A percentile compares a stretch with the other conserved stretches of the same genome.
Conservation (phyloP, 2,888 invertebrate genomes). For the Caenorhabditis panamensis region DNA sequence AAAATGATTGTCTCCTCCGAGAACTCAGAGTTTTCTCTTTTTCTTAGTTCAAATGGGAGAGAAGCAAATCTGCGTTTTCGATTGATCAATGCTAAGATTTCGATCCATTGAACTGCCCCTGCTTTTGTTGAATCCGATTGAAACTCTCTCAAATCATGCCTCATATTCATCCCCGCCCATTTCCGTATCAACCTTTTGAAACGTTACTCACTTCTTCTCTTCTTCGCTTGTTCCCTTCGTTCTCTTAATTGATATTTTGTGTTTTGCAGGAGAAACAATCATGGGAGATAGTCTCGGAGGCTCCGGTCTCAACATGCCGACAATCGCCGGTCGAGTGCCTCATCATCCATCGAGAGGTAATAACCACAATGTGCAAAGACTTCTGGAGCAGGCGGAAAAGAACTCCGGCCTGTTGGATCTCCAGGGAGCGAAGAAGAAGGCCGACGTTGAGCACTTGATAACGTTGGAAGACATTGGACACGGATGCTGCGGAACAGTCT, state of each 20-base stretch:
- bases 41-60: no score
- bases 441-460: slow-evolving; percentile 78
- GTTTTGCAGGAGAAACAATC: slow-evolving; percentile 15
- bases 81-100: slow-evolving; percentile 14
- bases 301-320: slow-evolving; percentile 13
- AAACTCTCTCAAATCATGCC: slow-evolving; percentile 16
- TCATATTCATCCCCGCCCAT: neutral
- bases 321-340: slow-evolving; percentile 4
- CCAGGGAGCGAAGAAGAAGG: slow-evolving; percentile 25
- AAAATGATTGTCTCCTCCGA: no score
- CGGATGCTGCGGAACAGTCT: slow-evolving; percentile 94
- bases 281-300: slow-evolving; percentile 19
- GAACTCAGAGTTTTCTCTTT: no score
- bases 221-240: neutral
- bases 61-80: neutral
- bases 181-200: no score
- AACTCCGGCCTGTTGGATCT: slow-evolving; percentile 39
- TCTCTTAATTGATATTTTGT: neutral
- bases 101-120: neutral
- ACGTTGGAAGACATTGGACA: slow-evolving; percentile 82
- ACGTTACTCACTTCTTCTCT: no score
- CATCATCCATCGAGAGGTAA: slow-evolving; percentile 32
- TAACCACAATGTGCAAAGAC: slow-evolving; percentile 22
- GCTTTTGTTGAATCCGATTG: slow-evolving; percentile 2
- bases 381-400: no score